These are phyloP conservation scores for Tortricodes alternella DNA, from an alignment of 2,888 invertebrate genomes.

Conservation along the genomic window DNA sequence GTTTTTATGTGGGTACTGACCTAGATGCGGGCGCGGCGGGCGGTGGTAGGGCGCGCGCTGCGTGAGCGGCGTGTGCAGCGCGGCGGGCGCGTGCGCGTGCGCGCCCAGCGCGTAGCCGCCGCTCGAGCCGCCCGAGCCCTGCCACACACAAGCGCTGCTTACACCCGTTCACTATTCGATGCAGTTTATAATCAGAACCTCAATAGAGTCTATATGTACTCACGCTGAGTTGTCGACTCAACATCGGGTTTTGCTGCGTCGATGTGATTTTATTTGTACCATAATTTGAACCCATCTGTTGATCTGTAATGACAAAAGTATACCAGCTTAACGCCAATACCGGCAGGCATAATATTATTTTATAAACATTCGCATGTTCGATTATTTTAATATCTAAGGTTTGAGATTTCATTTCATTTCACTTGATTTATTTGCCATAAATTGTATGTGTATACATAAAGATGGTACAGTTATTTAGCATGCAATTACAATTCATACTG, in stretches of 20 bases:
- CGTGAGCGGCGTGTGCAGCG: slow-evolving; percentile 83
- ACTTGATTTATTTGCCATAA: too few relatives aligned
- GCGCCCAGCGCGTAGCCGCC: slow-evolving; percentile 73
- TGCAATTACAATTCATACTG: too few relatives aligned
- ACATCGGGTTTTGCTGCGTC: slow-evolving; percentile 94
- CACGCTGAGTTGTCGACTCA: slow-evolving; percentile 92
- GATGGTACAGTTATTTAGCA: too few relatives aligned
- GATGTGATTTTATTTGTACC: slow-evolving; percentile 84
- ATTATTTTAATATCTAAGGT: too few relatives aligned
- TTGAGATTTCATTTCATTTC: too few relatives aligned
- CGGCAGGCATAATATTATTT: too few relatives aligned
- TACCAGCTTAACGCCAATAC: too few relatives aligned
- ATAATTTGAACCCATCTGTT: slow-evolving; percentile 71
- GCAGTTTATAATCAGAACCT: too few relatives aligned
- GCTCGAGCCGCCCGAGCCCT: slow-evolving; percentile 49
- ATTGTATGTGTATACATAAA: too few relatives aligned
- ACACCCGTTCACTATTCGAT: neutral
- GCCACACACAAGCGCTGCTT: slow-evolving; percentile 33
- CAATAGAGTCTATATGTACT: slow-evolving; percentile 52
- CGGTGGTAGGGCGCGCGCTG: slow-evolving; percentile 75
- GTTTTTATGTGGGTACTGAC: slow-evolving; percentile 39
- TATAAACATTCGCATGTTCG: too few relatives aligned
- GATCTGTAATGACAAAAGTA: slow-evolving; percentile 58
- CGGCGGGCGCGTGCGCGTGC: slow-evolving; percentile 78
- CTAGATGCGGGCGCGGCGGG: slow-evolving; percentile 73